phyloP scores from a whole-genome alignment of 1,140 invertebrate species.

The Agrypnia vestita region DNA sequence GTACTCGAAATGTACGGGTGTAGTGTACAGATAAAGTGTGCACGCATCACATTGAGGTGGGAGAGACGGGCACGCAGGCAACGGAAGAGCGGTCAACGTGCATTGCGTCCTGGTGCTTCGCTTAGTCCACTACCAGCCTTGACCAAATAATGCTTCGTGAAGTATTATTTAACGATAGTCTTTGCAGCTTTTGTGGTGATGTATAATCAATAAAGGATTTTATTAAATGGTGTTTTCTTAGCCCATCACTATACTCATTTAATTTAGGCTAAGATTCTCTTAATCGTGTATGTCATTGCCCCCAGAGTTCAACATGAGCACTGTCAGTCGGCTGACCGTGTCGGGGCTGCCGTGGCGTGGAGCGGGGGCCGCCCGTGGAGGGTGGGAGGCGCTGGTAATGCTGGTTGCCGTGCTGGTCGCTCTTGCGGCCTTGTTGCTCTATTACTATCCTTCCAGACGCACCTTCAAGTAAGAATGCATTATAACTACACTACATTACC shows the following conservation, averaged over 20 bases:
- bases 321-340: neutral
- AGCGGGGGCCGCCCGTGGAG: constrained; percentile 1
- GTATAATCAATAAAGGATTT: neutral
- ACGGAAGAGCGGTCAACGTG: too few relatives aligned
- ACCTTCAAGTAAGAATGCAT: constrained; percentile 35
- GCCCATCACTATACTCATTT: neutral
- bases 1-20: too few relatives aligned
- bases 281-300: neutral
- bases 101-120: too few relatives aligned
- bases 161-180: neutral
- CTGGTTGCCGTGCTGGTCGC: constrained; percentile 17
- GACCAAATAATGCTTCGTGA: too few relatives aligned
- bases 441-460: constrained; percentile 44
- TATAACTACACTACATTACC: too few relatives aligned
- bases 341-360: constrained; percentile 46
- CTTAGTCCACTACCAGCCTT: too few relatives aligned
- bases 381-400: constrained; percentile 48
- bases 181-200: too few relatives aligned
- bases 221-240: neutral
- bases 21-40: too few relatives aligned
- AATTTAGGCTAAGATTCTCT: neutral
- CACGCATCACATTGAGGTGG: too few relatives aligned
- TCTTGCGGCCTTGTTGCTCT: constrained; percentile 30
- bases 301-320: neutral
- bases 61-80: too few relatives aligned